Evolutionary conservation across 2,113 vertebrate genomes (phyloP), one percentile per base, ranked within the genome.

Genomic region (Bos taurus): DNA sequence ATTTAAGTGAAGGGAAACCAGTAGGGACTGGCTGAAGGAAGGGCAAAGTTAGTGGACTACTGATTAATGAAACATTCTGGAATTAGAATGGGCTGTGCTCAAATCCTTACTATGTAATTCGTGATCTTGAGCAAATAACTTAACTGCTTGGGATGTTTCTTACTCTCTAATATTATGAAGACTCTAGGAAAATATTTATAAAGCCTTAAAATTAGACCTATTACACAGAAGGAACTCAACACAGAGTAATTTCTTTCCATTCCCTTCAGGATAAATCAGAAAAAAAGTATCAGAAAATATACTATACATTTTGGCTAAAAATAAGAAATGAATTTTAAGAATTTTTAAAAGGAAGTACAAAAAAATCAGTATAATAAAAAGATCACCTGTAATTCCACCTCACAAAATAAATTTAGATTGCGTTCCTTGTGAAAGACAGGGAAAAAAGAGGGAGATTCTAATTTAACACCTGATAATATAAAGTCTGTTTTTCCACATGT

Each of bases 21-120:
- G 64, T 48, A n/a, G 84, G 40, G 56, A 30, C 11, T 81, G 40
- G 15, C 25, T 94, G 78, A 85, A 86, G 10, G 21, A 33, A 91
- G 48, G 43, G 54, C 71, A 84, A 17, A 91, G 48, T 59, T 60
- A 56, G 12, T 88, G 25, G 40, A 95, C 94, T 91, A 82, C 33
- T 82, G 74, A 30, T 54, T 95, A 74, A 82, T 43, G 33, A 94
- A 95, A 86, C 16, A 30, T 50, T 94, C 89, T 90, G 86, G 30
- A 90, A 82, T 78, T 85, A 26, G 33, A 94, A 94, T 96, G 36
- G 83, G 94, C 26, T 81, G n/a, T 74, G 17, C 23, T 91, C 67
- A 95, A 21, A 96, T 83, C 17, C 30, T 21, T 86, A n/a, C 28
- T 96, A n/a, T 78, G 23, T 59, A 82, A 97, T 88, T 40, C n/a